These are phyloP conservation scores for Galemys pyrenaicus DNA, from an alignment of 2,113 vertebrate species.

Conservation along the genomic window DNA sequence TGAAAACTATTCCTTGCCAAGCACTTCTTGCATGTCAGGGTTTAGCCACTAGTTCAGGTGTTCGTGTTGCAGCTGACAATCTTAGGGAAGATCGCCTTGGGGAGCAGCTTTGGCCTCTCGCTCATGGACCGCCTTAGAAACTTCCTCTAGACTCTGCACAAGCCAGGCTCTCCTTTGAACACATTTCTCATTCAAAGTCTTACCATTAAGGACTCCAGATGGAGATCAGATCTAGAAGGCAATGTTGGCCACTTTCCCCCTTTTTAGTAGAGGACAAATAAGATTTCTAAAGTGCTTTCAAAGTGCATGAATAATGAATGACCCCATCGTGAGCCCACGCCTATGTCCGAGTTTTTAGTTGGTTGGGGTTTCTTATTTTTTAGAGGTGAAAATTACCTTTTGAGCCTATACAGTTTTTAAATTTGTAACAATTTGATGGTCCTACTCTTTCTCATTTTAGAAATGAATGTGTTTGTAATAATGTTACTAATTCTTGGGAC, in stretches of 20 bases:
- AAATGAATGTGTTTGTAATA: slow-evolving; percentile 18
- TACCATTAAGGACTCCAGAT: neutral
- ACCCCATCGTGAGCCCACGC: neutral
- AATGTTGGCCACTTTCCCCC: neutral
- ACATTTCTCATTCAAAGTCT: neutral
- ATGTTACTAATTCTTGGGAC: slow-evolving; percentile 6
- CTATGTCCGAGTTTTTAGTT: neutral
- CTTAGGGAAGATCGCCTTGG: neutral
- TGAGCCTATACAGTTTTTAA: neutral
- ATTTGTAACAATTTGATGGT: neutral
- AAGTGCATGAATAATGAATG: neutral
- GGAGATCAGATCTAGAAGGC: neutral
- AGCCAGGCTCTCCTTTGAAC: neutral
- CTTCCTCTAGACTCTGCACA: neutral
- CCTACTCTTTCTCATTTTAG: neutral
- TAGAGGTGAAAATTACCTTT: neutral
- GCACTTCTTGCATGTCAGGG: neutral
- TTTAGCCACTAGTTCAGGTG: neutral
- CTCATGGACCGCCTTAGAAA: neutral
- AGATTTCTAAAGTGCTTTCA: slow-evolving; percentile 7
- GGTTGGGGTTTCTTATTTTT: neutral
- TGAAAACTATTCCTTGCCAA: neutral
- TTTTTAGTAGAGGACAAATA: neutral
- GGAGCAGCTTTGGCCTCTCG: neutral
- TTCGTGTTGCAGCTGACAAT: neutral